Evolutionary conservation across 2,888 invertebrate genomes (phyloP), one percentile per base, ranked within the genome.

Genomic region (Drosophila rubida): DNA sequence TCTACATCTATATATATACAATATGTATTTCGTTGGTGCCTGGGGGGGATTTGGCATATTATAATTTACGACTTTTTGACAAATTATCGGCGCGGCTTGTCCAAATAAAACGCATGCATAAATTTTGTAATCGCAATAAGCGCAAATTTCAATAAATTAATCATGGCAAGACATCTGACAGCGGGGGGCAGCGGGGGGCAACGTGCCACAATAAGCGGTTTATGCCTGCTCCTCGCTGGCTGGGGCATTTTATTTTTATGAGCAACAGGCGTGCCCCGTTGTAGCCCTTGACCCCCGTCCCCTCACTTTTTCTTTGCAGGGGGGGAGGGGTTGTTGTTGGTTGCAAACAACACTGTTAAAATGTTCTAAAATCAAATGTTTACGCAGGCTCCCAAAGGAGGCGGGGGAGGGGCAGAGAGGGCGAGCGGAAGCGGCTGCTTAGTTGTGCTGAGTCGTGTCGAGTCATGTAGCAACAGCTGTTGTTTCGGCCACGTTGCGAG

Each of bases 61-160:
- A 81, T 83, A 85, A 87, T 82, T 87, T 87, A 85, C 78, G 83
- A 80, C 86, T 85, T 87, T 76, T 82, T 87, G 88, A 89, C 84
- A 88, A 89, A 88, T 88, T 80, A 88, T 82, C 82, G 87, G 86
- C 73, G 69, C 39, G 58, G 82, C 82, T 82, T 76, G 74, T 74
- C 71, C 82, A 75, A 84, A 80, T 72, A 82, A 81, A 75, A 68
- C 57, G 69, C 73, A 85, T 78, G 73, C 67, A 87, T 82, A 87
- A 85, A 81, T 81, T 78, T 68, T 53, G 46, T 66, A 80, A 81
- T 72, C 76, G 87, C 82, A 82, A 82, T 87, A 85, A 82, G 82
- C 87, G 70, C 65, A 85, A 85, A 81, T 82, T 87, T 87, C 76
- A 82, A 82, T 82, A 82, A 82, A 82, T 82, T 82, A 82, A 87